These are phyloP conservation scores for Meriones psammophilus DNA, from an alignment of 2,797 vertebrate genomes.

Conservation along the genomic window DNA sequence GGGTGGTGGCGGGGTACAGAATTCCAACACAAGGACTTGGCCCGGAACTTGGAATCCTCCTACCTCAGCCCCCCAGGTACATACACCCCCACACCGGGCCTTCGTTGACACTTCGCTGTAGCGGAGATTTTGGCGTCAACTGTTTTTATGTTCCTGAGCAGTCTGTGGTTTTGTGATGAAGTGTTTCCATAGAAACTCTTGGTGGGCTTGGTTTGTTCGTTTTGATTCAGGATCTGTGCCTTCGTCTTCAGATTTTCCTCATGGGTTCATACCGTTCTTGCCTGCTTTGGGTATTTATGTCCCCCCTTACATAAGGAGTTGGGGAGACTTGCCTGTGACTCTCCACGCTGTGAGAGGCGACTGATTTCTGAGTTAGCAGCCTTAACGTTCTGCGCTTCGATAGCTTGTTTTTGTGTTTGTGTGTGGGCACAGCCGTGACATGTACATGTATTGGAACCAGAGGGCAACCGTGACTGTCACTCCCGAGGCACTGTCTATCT, in stretches of 20 bases:
- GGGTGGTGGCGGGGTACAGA: not conserved
- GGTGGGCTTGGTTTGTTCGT: not conserved
- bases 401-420: not conserved
- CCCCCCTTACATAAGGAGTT: not conserved
- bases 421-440: not conserved
- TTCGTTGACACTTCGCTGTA: not conserved
- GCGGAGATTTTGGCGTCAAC: not conserved
- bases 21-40: not conserved
- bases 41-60: not conserved
- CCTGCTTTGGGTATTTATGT: no score
- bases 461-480: not conserved
- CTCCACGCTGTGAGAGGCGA: not conserved
- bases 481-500: not conserved
- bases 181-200: not conserved
- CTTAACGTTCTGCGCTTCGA: not conserved
- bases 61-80: not conserved
- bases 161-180: not conserved
- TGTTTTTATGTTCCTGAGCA: not conserved
- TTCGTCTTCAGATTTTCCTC: not conserved
- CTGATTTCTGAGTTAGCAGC: not conserved
- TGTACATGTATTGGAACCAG: not conserved
- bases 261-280: not conserved
- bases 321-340: not conserved
- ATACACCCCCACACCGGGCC: no score
- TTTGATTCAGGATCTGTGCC: not conserved